Conservation (phyloP, 1,140 invertebrate genomes). For the Lasioglossum baleicum region DNA sequence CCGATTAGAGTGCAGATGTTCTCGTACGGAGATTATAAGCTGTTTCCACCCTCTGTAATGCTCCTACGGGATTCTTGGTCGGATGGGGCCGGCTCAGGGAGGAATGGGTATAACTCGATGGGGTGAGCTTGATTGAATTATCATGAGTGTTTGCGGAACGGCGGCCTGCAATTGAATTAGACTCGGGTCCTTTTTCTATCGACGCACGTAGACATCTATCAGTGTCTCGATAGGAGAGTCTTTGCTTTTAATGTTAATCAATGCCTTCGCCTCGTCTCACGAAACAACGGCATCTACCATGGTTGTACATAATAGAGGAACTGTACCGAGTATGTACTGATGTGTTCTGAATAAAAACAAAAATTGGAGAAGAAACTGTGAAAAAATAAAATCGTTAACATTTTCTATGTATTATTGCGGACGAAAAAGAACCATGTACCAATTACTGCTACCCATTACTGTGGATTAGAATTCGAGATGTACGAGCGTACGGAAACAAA, state of each 20-base stretch:
- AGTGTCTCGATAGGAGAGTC: conserved; percentile 53
- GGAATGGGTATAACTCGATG: conserved; percentile 55
- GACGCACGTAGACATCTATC: conserved; percentile 68
- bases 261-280: conserved; percentile 26
- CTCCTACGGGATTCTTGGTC: conserved; percentile 54
- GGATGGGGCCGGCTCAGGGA: conserved; percentile 23
- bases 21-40: conserved; percentile 76
- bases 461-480: no score
- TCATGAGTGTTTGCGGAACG: conserved; percentile 80
- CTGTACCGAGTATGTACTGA: no score
- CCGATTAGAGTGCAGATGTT: conserved; percentile 80
- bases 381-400: no score
- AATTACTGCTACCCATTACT: no score
- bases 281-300: background rate
- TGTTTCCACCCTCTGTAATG: conserved; percentile 57
- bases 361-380: no score
- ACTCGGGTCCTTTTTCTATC: conserved; percentile 65
- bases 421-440: no score
- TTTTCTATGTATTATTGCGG: no score
- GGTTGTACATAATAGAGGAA: no score
- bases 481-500: no score
- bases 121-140: conserved; percentile 78
- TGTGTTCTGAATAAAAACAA: no score
- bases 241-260: conserved; percentile 35
- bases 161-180: conserved; percentile 79